These are phyloP conservation scores for Melitaea athalia DNA, from an alignment of 2,888 invertebrate genomes.

Conservation along the genomic window DNA sequence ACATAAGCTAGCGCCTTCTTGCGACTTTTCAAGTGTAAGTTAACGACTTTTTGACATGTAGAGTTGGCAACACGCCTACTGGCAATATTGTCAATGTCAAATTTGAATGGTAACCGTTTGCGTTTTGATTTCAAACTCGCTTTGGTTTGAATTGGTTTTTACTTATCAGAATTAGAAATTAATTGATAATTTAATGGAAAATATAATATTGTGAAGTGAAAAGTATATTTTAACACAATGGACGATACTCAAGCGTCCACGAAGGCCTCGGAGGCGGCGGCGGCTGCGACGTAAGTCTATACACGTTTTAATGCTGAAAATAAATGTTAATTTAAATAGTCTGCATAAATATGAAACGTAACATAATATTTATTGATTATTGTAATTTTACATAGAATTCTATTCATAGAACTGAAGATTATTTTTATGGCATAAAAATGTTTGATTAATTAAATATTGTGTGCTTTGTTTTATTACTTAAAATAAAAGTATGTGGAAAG, in stretches of 20 bases:
- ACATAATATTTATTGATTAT: too few species aligned
- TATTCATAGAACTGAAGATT: too few species aligned
- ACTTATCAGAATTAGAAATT: not conserved
- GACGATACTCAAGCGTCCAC: conserved; percentile 61
- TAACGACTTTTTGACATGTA: too few species aligned
- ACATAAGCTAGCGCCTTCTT: too few species aligned
- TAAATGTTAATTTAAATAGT: not conserved
- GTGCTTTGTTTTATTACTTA: too few species aligned
- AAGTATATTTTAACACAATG: conserved; percentile 48
- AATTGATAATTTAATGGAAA: not conserved
- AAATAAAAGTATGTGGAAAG: too few species aligned
- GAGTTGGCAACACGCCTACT: too few species aligned
- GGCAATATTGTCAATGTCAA: conserved; percentile 14
- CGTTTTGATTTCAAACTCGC: conserved; percentile 16
- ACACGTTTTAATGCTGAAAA: not conserved
- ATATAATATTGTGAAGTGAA: conserved; percentile 1
- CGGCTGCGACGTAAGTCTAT: conserved; percentile 61
- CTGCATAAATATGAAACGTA: too few species aligned
- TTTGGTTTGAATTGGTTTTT: not conserved
- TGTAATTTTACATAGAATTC: too few species aligned
- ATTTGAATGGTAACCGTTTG: conserved; percentile 35
- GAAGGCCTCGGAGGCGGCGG: conserved; percentile 54
- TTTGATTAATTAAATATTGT: too few species aligned
- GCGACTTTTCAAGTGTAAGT: too few species aligned
- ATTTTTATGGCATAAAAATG: too few species aligned